Base-by-base conservation (phyloP, 1,140 invertebrate species). In the Orchestia grillus region DNA sequence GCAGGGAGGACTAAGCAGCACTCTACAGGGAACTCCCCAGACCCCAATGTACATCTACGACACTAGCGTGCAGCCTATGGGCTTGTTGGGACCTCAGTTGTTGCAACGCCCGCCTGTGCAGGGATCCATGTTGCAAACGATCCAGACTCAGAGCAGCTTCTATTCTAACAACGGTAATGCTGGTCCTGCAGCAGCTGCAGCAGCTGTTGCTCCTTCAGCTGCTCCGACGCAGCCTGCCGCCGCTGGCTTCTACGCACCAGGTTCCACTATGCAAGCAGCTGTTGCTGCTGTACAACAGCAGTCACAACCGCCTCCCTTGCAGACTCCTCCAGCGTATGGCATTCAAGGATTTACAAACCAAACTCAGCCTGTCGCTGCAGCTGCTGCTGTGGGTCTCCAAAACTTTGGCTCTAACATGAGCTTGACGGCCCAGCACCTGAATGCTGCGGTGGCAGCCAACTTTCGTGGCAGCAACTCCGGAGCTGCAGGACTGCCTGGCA, bases 71-170 rank as follows among this genome's bases (percentile, higher is more conserved):
- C 97, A 97, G 95, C 96, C 97, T 77, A 97, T 97, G 96, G 96
- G 96, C 97, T 97, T 96, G 40, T 95, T 97, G 62, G 98, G 98
- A 96, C 98, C 98, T 0, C 98, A 98, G 96, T 97, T 98, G 95
- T 97, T 98, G 41, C 98, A 98, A 96, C 97, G 98, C 97, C 97
- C 96, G 92, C 96, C 97, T 41, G 97, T 97, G 53, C 96, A 97
- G 95, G 97, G 97, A 95, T 97, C 97, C 96, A 97, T 97, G 41
- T 97, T 98, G 53, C 98, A 98, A 97, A 97, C 97, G 53, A 97
- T 97, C 44, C 98, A 98, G 77, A 97, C 98, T 40, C 98, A 98
- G 94, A 98, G 98, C 96, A 98, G 98, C 88, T 98, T 98, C 96
- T 98, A 98, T 96, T 98, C 98, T 95, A 97, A 96, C 95, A 97